These are phyloP conservation scores for Leptoclinus maculatus DNA, from an alignment of 2,797 vertebrate genomes.

Conservation along the genomic window DNA sequence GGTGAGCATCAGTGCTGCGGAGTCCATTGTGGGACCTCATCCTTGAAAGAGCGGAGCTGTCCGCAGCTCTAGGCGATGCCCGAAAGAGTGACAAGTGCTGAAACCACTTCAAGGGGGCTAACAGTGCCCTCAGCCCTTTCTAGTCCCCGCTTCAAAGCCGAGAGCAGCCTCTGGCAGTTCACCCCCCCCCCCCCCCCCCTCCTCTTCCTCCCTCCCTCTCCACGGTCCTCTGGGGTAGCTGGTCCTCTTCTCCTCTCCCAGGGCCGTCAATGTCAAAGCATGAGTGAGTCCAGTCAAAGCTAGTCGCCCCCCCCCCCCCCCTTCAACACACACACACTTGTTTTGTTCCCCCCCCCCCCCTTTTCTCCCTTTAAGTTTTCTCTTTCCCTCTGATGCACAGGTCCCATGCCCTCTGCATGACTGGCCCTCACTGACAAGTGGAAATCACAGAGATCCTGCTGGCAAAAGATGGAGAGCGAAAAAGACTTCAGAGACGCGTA, in stretches of 20 bases:
- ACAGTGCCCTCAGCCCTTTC: constrained; percentile 83
- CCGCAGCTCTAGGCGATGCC: constrained; percentile 82
- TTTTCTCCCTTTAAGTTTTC: constrained; percentile 71
- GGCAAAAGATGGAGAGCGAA: constrained; percentile 74
- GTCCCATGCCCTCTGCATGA: constrained; percentile 81
- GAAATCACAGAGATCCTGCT: constrained; percentile 81
- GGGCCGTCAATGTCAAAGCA: constrained; percentile 82
- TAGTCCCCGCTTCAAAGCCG: constrained; percentile 83
- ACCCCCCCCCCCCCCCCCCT: constrained; percentile 66
- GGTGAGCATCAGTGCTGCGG: constrained; percentile 76
- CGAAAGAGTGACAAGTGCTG: constrained; percentile 83
- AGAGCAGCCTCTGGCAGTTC: constrained; percentile 82
- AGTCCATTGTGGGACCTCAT: constrained; percentile 80
- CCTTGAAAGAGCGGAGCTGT: constrained; percentile 81
- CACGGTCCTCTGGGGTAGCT: constrained; percentile 75
- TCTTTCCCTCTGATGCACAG: constrained; percentile 73
- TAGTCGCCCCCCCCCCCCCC: constrained; percentile 44
- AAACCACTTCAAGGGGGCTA: constrained; percentile 84
- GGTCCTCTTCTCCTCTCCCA: constrained; percentile 79
- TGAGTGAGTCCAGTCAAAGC: constrained; percentile 83
- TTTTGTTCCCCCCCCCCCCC: constrained; percentile 28
- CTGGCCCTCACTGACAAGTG: constrained; percentile 80
- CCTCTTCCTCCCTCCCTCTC: constrained; percentile 53
- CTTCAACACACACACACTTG: constrained; percentile 26
- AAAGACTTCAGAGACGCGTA: constrained; percentile 77